phyloP scores from a whole-genome alignment of 2,797 vertebrate genomes.

The Sylvilagus floridanus region DNA sequence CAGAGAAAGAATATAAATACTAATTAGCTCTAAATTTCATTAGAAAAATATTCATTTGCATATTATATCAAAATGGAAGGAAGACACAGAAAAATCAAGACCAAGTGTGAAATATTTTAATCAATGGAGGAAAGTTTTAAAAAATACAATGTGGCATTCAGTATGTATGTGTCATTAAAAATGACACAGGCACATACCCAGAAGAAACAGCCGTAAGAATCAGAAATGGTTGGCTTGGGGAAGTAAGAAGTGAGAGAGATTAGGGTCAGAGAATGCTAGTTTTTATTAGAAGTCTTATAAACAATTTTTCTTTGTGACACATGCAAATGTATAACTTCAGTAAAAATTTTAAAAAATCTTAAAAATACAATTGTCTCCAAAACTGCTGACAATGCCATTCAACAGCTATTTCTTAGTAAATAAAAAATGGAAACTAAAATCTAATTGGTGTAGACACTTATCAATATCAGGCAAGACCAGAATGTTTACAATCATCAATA shows the following conservation, averaged over 20 bases:
- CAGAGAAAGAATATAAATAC: background rate
- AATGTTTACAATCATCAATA: background rate
- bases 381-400: slow-evolving; percentile 6
- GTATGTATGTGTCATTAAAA: background rate
- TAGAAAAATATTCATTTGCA: slow-evolving; percentile 20
- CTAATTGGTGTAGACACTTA: background rate
- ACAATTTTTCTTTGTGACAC: slow-evolving; percentile 29
- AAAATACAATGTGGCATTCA: background rate
- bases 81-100: slow-evolving; percentile 38
- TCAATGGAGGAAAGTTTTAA: slow-evolving; percentile 19
- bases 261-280: background rate
- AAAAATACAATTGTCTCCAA: slow-evolving; percentile 17
- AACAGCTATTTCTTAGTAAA: slow-evolving; percentile 42
- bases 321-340: background rate
- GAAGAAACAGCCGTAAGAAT: background rate
- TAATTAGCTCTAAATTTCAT: slow-evolving; percentile 27
- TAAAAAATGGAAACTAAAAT: slow-evolving; percentile 20
- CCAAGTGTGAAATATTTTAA: background rate
- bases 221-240: background rate
- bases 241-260: background rate
- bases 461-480: slow-evolving; percentile 5
- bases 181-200: background rate
- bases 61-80: background rate
- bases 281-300: slow-evolving; percentile 27
- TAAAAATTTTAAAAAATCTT: slow-evolving; percentile 38